These are phyloP conservation scores for Galeopterus variegatus DNA, from an alignment of 2,113 vertebrate species.

Conservation along the genomic window DNA sequence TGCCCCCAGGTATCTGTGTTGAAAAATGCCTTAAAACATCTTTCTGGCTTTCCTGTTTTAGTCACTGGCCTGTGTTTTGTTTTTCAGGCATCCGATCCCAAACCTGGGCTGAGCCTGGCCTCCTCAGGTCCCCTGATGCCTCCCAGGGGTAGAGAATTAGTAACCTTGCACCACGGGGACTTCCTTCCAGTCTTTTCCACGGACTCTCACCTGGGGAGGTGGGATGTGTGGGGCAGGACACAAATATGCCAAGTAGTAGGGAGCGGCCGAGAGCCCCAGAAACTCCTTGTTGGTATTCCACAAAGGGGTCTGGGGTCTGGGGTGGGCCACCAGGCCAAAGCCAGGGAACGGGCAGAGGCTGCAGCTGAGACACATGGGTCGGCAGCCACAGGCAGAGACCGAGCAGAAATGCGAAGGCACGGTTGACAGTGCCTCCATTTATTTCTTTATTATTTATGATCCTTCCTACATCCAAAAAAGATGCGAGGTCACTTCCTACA, in stretches of 20 bases:
- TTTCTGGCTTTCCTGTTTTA: not conserved
- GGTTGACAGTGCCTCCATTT: not conserved
- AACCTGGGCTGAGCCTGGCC: not conserved
- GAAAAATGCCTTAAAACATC: not conserved
- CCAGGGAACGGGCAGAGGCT: not conserved
- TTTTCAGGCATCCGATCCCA: not conserved
- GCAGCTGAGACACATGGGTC: not conserved
- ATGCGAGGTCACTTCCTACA: conserved; percentile 42
- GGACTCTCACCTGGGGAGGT: not conserved
- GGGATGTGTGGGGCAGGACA: fast-evolving
- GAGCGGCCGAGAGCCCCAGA: fast-evolving
- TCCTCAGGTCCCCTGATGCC: not conserved
- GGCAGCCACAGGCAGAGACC: not conserved
- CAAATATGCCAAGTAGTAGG: not conserved
- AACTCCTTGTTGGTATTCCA: not conserved
- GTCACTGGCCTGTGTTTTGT: not conserved
- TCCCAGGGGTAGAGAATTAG: not conserved
- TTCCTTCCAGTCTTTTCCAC: not conserved
- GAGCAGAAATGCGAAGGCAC: not conserved
- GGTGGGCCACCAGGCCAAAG: not conserved
- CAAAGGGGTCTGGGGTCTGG: not conserved
- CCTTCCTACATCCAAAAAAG: not conserved
- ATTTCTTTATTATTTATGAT: conserved; percentile 64
- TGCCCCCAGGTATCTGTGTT: not conserved
- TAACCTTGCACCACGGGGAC: not conserved